Evolutionary conservation across 2,797 vertebrate species (phyloP), one percentile per base, ranked within the genome.

Genomic region (Alfaro cultratus): DNA sequence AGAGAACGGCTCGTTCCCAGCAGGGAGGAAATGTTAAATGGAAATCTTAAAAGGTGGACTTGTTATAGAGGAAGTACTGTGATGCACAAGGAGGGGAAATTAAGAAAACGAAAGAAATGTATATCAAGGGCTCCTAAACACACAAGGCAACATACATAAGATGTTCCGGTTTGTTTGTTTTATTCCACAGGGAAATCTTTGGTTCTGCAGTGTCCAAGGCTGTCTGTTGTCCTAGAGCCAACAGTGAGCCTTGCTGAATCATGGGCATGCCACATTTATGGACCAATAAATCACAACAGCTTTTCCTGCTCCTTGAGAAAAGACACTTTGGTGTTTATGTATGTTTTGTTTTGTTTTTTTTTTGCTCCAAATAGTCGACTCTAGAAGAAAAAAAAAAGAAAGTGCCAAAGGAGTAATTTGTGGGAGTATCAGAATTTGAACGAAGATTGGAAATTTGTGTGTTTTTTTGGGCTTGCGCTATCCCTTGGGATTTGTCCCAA

Each of bases 271-370:
- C 87, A 85, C 91, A 91, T 96, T 96, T 94, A 94, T 94, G 87
- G 92, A 93, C 94, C 94, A 95, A 94, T 96, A 92, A 95, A 96
- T 94, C 94, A 92, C 87, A 89, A 89, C 78, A 76, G 92, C 91
- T 92, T 92, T 94, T 92, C 87, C 88, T 88, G 68, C 43, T 87
- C 90, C 89, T 76, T 87, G 82, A 82, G 47, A 86, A 83, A 91
- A 85, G 83, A 79, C 67, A 71, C 81, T 81, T 82, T n/a, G 70
- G 85, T 71, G 76, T 83, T 70, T 73, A 80, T 73, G 1, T 1
- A 77, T 74, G 74, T 55, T 46, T 71, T 75, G 76, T 83, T 82
- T 83, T 8, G 2, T 51, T 3, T 9, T 51, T 67, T 76, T 78
- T 83, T 83, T 83, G 80, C 80, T 80, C 73, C 82, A 78, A 60